A percentile compares a stretch with the other conserved stretches of the same genome.
Conservation (phyloP, 2,888 invertebrate genomes). For the Tachystola acroxantha region DNA sequence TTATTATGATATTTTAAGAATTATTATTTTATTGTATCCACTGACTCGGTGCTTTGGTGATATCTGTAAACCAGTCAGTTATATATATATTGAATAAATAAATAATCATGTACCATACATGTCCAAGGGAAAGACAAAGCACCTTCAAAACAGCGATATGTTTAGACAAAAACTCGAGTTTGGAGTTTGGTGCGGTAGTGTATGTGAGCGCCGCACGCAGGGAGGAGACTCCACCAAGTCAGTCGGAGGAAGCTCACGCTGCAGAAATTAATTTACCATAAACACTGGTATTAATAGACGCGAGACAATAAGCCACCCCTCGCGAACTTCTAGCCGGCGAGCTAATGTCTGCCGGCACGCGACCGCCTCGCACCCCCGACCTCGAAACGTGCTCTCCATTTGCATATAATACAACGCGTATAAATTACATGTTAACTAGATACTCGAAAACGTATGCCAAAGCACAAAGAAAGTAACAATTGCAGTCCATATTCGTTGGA, state of each 20-base stretch:
- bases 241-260: constrained; percentile 26
- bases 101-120: no score
- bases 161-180: background rate
- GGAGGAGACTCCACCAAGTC: constrained; percentile 18
- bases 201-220: constrained; percentile 7
- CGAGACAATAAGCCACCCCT: constrained; percentile 72
- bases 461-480: background rate
- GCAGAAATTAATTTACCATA: constrained; percentile 64
- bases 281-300: constrained; percentile 67
- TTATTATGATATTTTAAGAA: no score
- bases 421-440: constrained; percentile 11
- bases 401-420: constrained; percentile 41
- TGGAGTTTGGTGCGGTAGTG: background rate
- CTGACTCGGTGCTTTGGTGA: no score
- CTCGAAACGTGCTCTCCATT: constrained; percentile 47
- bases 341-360: constrained; percentile 67
- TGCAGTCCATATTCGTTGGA: background rate
- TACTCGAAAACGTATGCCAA: background rate
- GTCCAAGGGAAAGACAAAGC: background rate
- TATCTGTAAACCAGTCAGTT: no score
- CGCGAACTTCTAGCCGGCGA: constrained; percentile 52
- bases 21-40: no score
- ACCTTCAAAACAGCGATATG: background rate
- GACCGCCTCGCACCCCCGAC: constrained; percentile 51
- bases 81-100: no score